Evolutionary conservation across 2,888 invertebrate species (phyloP).

Genomic region (Catonia carolina): DNA sequence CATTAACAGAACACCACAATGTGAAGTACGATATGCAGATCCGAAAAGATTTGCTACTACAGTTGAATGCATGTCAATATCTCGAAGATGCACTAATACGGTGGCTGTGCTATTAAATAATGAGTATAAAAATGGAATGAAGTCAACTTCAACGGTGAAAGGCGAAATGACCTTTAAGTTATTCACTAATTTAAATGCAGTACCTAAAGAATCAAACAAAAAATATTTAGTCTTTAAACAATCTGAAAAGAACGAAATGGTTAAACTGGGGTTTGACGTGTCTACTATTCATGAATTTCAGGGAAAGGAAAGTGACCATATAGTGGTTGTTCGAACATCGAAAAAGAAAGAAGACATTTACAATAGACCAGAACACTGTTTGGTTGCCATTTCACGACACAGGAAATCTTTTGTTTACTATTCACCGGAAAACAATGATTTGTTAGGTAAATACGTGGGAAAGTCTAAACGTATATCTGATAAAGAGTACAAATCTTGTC

Average conservation of each 20-base stretch:
- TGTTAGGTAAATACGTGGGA: no score
- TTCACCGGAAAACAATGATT: no score
- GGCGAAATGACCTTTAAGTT: background rate
- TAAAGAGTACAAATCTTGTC: no score
- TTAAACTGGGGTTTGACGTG: background rate
- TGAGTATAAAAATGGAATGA: background rate
- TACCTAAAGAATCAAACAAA: background rate
- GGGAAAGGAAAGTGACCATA: slow-evolving; percentile 3
- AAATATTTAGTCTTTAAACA: slow-evolving; percentile 11
- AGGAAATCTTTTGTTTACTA: no score
- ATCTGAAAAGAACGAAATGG: background rate
- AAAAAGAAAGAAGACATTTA: slow-evolving; percentile 4
- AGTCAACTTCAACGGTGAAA: background rate
- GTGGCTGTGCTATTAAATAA: background rate
- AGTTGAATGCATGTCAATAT: background rate
- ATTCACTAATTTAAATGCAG: background rate
- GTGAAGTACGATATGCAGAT: background rate
- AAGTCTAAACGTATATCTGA: no score
- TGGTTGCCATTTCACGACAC: no score
- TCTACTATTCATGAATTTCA: slow-evolving; percentile 13
- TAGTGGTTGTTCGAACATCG: slow-evolving; percentile 9
- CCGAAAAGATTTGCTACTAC: background rate
- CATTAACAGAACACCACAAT: slow-evolving; percentile 2
- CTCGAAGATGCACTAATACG: background rate
- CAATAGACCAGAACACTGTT: no score